Conservation (phyloP, 2,113 vertebrate species). For the Candoia aspera region DNA sequence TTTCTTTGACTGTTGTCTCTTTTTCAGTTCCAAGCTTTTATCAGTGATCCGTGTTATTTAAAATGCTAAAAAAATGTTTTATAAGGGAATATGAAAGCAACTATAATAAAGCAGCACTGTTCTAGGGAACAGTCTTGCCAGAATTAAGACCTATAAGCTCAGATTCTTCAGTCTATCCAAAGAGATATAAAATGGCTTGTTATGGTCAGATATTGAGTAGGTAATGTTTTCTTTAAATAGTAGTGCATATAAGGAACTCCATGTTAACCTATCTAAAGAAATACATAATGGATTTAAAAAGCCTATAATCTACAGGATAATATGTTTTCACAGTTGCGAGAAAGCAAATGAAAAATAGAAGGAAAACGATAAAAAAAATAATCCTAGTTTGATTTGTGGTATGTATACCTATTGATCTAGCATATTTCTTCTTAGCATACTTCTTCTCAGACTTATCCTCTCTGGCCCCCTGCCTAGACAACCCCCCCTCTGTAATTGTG, state of each 20-base stretch:
- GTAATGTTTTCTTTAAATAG: not conserved
- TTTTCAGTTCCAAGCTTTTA: slow-evolving; percentile 7
- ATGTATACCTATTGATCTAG: not conserved
- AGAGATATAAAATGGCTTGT: not conserved
- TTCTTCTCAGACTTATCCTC: not conserved
- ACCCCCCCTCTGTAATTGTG: not conserved
- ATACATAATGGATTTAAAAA: not conserved
- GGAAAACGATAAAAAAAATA: not conserved
- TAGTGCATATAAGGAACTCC: not conserved
- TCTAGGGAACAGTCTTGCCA: not conserved
- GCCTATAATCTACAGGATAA: not conserved
- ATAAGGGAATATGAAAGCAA: not conserved
- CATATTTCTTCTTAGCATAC: not conserved
- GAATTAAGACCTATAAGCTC: not conserved
- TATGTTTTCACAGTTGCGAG: not conserved
- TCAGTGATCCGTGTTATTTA: slow-evolving; percentile 3
- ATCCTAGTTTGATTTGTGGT: not conserved
- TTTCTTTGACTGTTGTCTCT: not conserved
- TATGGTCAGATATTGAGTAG: not conserved
- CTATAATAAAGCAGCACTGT: not conserved
- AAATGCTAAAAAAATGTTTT: slow-evolving; percentile 5
- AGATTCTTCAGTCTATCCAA: not conserved
- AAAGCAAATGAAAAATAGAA: not conserved
- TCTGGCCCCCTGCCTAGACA: not conserved
- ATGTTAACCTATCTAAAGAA: no score